A percentile compares a stretch with the other conserved stretches of the same genome.
These are phyloP conservation scores for Suricata suricatta DNA, from an alignment of 2,113 vertebrate species.

Conservation along the genomic window DNA sequence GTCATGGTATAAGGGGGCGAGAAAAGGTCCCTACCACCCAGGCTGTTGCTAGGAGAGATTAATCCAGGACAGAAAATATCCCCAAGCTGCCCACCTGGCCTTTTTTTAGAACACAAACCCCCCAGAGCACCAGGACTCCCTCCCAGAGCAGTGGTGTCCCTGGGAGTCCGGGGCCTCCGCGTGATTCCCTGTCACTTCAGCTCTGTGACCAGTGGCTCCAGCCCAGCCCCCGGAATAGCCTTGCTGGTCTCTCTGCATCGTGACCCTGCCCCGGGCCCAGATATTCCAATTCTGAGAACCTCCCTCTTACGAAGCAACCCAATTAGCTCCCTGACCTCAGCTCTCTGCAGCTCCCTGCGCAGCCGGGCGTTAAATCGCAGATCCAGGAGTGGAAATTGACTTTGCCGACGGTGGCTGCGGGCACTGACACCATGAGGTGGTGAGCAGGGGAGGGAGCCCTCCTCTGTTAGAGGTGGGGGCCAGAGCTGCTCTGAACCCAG, in stretches of 20 bases:
- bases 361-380: conserved; percentile 86
- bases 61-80: conserved; percentile 14
- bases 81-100: neutral
- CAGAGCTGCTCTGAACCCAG: neutral
- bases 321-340: conserved; percentile 86
- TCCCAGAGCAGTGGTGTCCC: neutral
- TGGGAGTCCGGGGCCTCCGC: neutral
- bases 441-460: neutral
- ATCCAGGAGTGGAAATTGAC: conserved; percentile 86
- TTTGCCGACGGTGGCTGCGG: conserved; percentile 65
- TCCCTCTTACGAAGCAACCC: conserved; percentile 80
- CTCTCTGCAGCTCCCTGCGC: conserved; percentile 84
- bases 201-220: neutral
- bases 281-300: conserved; percentile 51
- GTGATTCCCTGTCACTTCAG: neutral
- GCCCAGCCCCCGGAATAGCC: neutral
- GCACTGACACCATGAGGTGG: conserved; percentile 1
- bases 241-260: neutral
- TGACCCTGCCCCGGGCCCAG: neutral
- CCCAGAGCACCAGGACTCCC: neutral
- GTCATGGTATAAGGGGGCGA: neutral
- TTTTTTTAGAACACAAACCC: neutral
- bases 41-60: neutral
- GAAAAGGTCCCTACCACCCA: neutral
- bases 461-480: neutral